These are phyloP conservation scores for Xestoiulus laeticollis DNA, from an alignment of 2,888 invertebrate genomes.

Conservation along the genomic window DNA sequence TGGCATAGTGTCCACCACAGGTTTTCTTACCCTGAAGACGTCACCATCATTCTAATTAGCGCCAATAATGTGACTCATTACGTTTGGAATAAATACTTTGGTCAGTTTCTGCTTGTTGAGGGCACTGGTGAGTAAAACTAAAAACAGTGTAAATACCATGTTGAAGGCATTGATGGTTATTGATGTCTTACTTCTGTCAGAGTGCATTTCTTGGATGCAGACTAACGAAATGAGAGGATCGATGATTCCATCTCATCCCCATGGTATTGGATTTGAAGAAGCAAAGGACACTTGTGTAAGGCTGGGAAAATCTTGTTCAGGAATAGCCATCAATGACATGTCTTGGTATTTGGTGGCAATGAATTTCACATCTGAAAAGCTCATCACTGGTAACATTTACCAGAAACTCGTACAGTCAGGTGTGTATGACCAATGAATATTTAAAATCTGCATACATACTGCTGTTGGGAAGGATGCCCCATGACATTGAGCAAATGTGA, in stretches of 20 bases:
- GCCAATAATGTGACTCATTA: not conserved
- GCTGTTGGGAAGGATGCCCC: too few species aligned
- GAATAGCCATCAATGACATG: not conserved
- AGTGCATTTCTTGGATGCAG: not conserved
- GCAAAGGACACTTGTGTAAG: not conserved
- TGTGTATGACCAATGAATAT: not conserved
- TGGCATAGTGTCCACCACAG: not conserved
- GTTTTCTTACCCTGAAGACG: not conserved
- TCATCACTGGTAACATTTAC: not conserved
- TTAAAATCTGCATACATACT: too few species aligned
- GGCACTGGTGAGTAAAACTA: not conserved
- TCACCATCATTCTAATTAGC: not conserved
- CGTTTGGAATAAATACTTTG: slow-evolving; percentile 45
- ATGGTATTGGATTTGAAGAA: not conserved
- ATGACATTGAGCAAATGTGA: too few species aligned
- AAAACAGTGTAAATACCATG: not conserved
- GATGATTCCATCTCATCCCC: not conserved
- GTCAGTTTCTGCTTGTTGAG: not conserved
- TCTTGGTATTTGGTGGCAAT: not conserved
- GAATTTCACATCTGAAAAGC: not conserved
- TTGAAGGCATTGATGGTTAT: not conserved
- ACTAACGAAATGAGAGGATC: not conserved
- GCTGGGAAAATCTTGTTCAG: not conserved
- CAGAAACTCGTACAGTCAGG: not conserved
- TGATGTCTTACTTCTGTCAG: not conserved